phyloP scores from a whole-genome alignment of 2,113 vertebrate species.

The Himantopus leucocephalus region DNA sequence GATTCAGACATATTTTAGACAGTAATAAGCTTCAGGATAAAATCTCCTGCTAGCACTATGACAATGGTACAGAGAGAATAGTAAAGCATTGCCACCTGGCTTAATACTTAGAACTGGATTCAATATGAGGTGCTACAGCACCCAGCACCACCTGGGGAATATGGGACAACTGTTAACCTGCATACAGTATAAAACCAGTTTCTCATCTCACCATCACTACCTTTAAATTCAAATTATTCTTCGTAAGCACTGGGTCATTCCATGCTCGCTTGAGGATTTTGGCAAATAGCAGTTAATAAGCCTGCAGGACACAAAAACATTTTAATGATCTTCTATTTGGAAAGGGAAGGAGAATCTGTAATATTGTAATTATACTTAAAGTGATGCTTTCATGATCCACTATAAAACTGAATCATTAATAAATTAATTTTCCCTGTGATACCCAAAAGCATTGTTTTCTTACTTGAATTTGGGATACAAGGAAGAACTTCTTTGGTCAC shows the following conservation, averaged over 20 bases:
- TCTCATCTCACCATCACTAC: slow-evolving; percentile 56
- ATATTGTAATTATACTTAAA: background rate
- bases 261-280: slow-evolving; percentile 43
- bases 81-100: background rate
- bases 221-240: slow-evolving; percentile 72
- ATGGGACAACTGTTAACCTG: background rate
- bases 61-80: background rate
- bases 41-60: background rate
- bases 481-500: background rate
- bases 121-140: background rate
- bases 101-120: background rate
- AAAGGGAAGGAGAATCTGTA: background rate
- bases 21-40: background rate
- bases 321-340: background rate
- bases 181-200: background rate
- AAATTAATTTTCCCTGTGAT: background rate
- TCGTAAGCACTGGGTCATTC: slow-evolving; percentile 62
- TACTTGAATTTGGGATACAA: background rate
- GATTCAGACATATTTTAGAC: background rate
- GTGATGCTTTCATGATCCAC: background rate
- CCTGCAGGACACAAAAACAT: background rate
- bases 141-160: background rate
- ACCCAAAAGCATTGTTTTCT: background rate
- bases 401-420: background rate
- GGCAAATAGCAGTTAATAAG: slow-evolving; percentile 19